Base-by-base conservation (phyloP, 2,888 invertebrate genomes). In the Ormia ochracea region DNA sequence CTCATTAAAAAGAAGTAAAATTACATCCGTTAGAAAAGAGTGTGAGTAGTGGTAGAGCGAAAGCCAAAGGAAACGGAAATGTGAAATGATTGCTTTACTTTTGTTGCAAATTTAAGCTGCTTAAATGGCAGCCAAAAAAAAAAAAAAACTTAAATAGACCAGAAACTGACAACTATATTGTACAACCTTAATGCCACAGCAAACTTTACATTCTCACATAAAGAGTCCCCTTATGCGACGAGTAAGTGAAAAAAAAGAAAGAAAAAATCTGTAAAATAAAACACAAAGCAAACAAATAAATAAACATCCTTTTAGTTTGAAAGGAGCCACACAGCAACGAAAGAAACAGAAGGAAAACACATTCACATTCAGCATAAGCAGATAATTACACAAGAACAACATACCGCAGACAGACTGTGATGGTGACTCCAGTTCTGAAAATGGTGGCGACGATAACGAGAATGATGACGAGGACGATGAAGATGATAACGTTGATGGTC, bases 331-430 rank as follows among this genome's bases (percentile, higher is more conserved):
- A 65, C n/a, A n/a, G n/a, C n/a, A n/a, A n/a, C n/a, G n/a, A n/a
- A n/a, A n/a, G 43, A 43, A 28, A n/a, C 48, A 28, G 36, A 70
- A 21, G 28, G 14, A 33, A 70, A 69, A 6, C 7, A 36, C 33
- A 61, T 1, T 9, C 9, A 65, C 28, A 77, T 74, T 72, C 65
- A 63, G 75, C 73, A 78, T 83, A 83, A 83, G 83, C 81, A 83
- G 83, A 83, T 83, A 83, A 83, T 83, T 83, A 83, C 83, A 78
- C 58, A 74, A 78, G 70, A 65, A 76, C 77, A 82, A 82, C 82
- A 82, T 69, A 76, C 78, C 81, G 70, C 82, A 82, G 78, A 73
- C 74, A 72, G 78, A 59, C 76, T 61, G 36, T 56, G 61, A 61
- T 80, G 66, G 28, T 52, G 66, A 68, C 48, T 61, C 28, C 41